phyloP scores from a whole-genome alignment of 2,888 invertebrate species.

The Hirudinaria manillensis region DNA sequence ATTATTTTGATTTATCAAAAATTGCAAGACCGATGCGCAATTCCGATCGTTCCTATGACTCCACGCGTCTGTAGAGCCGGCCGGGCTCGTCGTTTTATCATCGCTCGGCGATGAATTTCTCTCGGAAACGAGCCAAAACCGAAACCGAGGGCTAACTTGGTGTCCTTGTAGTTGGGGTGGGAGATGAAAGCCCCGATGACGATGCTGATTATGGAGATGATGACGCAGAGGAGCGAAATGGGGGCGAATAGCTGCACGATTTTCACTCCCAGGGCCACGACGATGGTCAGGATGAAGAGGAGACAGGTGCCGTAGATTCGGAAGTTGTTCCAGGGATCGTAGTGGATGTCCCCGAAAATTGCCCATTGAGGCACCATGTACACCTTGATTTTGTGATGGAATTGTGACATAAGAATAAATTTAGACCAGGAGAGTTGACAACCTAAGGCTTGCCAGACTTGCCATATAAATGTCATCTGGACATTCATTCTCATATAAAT shows the following conservation, averaged over 20 bases:
- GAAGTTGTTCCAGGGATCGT: slow-evolving; percentile 86
- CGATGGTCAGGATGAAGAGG: slow-evolving; percentile 76
- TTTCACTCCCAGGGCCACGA: slow-evolving; percentile 88
- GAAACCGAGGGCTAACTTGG: neutral
- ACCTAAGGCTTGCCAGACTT: neutral
- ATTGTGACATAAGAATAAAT: neutral
- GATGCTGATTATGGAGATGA: slow-evolving; percentile 84
- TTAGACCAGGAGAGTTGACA: neutral
- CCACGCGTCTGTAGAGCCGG: too few species aligned
- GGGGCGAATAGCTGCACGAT: slow-evolving; percentile 97
- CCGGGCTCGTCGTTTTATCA: too few species aligned
- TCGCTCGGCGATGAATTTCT: neutral
- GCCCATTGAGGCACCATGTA: slow-evolving; percentile 61
- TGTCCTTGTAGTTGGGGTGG: slow-evolving; percentile 34
- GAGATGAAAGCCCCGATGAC: slow-evolving; percentile 76
- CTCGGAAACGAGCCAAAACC: neutral
- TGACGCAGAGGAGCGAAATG: slow-evolving; percentile 84
- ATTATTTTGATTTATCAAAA: too few species aligned
- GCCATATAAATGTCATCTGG: neutral
- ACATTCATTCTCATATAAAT: too few species aligned
- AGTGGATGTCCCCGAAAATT: slow-evolving; percentile 69
- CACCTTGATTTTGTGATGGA: slow-evolving; percentile 35
- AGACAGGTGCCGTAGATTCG: slow-evolving; percentile 86
- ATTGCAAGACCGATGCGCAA: too few species aligned
- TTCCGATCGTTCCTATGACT: too few species aligned